phyloP scores from a whole-genome alignment of 2,113 vertebrate species.

The Eidolon helvum region DNA sequence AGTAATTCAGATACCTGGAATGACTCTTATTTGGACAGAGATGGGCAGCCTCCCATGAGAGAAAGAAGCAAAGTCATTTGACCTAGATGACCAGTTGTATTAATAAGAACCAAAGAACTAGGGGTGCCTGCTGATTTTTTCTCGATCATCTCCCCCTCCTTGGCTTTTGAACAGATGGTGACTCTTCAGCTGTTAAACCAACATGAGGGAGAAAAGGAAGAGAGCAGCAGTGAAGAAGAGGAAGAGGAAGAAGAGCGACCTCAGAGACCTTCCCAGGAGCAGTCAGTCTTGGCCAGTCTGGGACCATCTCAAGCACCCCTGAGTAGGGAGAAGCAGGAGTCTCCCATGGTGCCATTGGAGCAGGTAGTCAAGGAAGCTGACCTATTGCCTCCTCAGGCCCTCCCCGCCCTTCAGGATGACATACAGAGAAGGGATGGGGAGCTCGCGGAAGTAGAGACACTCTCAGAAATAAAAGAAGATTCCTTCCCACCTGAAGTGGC shows the following conservation, averaged over 20 bases:
- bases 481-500: not conserved
- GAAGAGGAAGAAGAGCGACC: not conserved
- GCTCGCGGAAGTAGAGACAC: constrained; percentile 64
- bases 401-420: not conserved
- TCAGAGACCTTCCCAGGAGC: not conserved
- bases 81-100: not conserved
- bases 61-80: not conserved
- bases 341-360: accelerated
- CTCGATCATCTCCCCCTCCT: not conserved
- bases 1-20: not conserved
- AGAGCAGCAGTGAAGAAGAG: constrained; percentile 70
- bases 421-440: not conserved
- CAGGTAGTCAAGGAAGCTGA: not conserved
- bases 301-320: not conserved
- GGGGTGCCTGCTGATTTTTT: not conserved
- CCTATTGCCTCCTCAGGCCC: not conserved
- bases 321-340: not conserved
- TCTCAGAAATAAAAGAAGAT: not conserved
- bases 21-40: not conserved
- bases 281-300: not conserved
- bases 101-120: not conserved
- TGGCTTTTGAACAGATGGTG: constrained; percentile 85
- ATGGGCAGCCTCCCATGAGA: not conserved
- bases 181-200: constrained; percentile 90
- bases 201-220: constrained; percentile 55